Percentiles rank a stretch among this genome's conserved stretches.
Conservation (phyloP, 2,113 vertebrate species). For the Anser cygnoides region DNA sequence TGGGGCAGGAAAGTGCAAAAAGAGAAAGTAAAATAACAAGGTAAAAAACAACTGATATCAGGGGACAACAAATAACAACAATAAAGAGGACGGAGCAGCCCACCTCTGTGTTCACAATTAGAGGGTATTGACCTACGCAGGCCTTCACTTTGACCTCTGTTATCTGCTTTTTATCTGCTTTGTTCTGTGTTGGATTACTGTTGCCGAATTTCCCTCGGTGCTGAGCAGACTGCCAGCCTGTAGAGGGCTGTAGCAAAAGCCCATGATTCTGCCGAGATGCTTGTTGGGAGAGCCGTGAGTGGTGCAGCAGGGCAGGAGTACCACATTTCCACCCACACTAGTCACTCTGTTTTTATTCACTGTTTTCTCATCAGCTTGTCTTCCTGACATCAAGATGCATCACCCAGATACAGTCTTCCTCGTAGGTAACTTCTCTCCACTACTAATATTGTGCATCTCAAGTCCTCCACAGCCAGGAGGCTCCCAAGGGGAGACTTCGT, state of each 20-base stretch:
- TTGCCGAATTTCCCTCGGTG: background rate
- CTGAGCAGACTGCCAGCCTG: background rate
- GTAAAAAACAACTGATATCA: background rate
- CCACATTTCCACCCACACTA: background rate
- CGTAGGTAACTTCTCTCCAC: fast-evolving
- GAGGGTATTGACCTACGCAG: background rate
- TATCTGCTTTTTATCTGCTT: background rate
- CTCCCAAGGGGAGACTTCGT: background rate
- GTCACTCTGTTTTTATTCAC: background rate
- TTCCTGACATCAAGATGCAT: background rate
- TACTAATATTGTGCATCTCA: background rate
- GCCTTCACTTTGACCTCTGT: background rate
- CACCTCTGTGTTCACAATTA: background rate
- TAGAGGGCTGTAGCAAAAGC: background rate
- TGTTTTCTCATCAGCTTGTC: background rate
- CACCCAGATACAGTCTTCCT: background rate
- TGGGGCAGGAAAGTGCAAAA: background rate
- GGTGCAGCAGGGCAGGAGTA: background rate
- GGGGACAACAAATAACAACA: background rate
- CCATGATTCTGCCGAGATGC: background rate
- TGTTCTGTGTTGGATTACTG: background rate
- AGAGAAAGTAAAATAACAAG: background rate
- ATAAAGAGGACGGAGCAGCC: background rate
- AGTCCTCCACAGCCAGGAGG: background rate
- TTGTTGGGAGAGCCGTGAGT: background rate